phyloP scores from a whole-genome alignment of 1,140 invertebrate species.

The Manduca sexta region DNA sequence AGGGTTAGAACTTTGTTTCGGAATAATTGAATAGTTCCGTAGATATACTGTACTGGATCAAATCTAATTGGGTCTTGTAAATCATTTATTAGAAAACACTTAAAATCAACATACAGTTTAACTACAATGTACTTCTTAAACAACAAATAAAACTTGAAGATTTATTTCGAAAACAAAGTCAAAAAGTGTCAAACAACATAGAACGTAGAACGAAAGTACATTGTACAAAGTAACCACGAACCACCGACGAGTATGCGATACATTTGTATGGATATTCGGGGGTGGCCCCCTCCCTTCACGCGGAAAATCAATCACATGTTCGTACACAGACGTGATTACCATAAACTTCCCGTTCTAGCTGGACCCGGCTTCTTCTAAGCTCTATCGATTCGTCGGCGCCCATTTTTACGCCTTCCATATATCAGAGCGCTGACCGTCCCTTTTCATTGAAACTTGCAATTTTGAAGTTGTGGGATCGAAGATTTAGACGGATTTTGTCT shows the following conservation, averaged over 20 bases:
- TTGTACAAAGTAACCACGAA: conserved; percentile 7
- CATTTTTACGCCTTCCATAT: conserved; percentile 59
- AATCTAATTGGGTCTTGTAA: too few species aligned
- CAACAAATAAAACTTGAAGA: too few species aligned
- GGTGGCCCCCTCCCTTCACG: conserved; percentile 18
- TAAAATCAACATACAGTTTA: too few species aligned
- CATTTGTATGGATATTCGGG: background rate
- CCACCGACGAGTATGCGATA: too few species aligned
- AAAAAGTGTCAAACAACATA: too few species aligned
- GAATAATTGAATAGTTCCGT: too few species aligned
- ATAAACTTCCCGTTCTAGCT: conserved; percentile 67
- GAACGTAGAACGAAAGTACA: conserved; percentile 10
- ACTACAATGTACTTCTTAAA: too few species aligned
- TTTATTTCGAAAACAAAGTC: too few species aligned
- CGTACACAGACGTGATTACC: conserved; percentile 60
- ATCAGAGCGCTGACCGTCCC: conserved; percentile 49
- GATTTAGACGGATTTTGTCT: conserved; percentile 41
- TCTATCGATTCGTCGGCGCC: conserved; percentile 54
- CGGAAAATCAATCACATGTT: conserved; percentile 66
- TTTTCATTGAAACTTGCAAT: conserved; percentile 62
- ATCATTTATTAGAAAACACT: too few species aligned
- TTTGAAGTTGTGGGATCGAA: conserved; percentile 34
- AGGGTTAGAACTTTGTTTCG: too few species aligned
- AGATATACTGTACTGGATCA: too few species aligned
- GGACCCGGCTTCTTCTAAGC: conserved; percentile 58